Evolutionary conservation across 2,888 invertebrate genomes (phyloP).

Genomic region (Limnephilus rhombicus): DNA sequence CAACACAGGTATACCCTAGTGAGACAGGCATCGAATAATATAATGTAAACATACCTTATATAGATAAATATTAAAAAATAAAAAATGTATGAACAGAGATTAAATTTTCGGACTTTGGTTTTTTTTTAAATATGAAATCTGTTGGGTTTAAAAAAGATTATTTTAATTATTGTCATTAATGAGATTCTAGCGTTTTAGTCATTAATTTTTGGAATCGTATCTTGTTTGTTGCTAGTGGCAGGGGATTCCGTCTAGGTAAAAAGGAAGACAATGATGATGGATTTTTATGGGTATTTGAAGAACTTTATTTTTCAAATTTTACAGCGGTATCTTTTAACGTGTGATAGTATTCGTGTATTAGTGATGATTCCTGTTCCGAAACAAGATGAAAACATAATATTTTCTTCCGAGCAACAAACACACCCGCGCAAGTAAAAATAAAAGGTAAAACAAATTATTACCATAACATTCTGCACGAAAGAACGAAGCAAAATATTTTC

Average conservation of each 20-base stretch:
- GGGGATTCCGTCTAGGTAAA: background rate
- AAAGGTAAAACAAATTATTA: background rate
- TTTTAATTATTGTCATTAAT: background rate
- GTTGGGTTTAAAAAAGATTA: too few relatives aligned
- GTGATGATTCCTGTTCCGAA: background rate
- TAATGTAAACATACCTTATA: too few relatives aligned
- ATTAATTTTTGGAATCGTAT: background rate
- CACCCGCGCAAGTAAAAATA: background rate
- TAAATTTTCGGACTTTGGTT: too few relatives aligned
- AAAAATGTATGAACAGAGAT: too few relatives aligned
- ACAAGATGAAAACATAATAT: background rate
- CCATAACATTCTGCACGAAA: background rate
- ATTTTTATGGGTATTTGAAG: too few relatives aligned
- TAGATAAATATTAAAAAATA: too few relatives aligned
- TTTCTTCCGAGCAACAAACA: background rate
- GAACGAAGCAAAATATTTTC: conserved; percentile 27
- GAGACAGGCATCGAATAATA: too few relatives aligned
- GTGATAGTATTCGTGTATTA: background rate
- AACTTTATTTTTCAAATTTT: background rate
- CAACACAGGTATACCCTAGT: too few relatives aligned
- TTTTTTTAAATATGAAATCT: too few relatives aligned
- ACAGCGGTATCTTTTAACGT: background rate
- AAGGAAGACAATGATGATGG: too few relatives aligned
- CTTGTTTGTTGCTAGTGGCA: background rate
- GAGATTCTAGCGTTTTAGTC: too few relatives aligned